Percentiles rank a stretch among this genome's conserved stretches.
phyloP scores from a whole-genome alignment of 2,113 vertebrate genomes.

The Perca fluviatilis region DNA sequence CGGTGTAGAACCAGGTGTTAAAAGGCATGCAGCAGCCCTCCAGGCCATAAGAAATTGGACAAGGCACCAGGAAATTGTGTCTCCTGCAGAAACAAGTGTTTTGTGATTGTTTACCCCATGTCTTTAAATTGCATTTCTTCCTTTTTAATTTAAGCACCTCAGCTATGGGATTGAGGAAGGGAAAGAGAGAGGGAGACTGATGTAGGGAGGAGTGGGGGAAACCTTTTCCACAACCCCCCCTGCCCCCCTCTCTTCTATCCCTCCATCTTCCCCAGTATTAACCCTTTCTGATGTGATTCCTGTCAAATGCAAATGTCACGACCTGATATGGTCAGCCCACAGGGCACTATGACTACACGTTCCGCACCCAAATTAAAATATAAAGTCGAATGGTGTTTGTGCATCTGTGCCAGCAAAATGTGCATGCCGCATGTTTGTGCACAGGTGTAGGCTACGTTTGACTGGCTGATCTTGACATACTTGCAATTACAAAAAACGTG shows the following conservation, averaged over 20 bases:
- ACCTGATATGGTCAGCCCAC: slow-evolving; percentile 86
- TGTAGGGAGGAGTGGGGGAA: slow-evolving; percentile 45
- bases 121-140: slow-evolving; percentile 96
- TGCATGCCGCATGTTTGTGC: slow-evolving; percentile 5
- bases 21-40: slow-evolving; percentile 83
- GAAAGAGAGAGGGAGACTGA: slow-evolving; percentile 35
- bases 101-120: slow-evolving; percentile 90
- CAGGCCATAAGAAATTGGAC: slow-evolving; percentile 89
- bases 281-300: slow-evolving; percentile 85
- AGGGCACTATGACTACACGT: slow-evolving; percentile 74
- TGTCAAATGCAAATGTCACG: slow-evolving; percentile 88
- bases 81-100: slow-evolving; percentile 88
- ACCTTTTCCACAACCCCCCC: slow-evolving; percentile 78
- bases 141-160: slow-evolving; percentile 88
- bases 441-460: slow-evolving; percentile 20
- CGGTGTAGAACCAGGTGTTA: slow-evolving; percentile 88
- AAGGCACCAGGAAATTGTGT: slow-evolving; percentile 89
- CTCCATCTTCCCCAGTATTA: slow-evolving; percentile 83
- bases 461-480: slow-evolving; percentile 60
- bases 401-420: slow-evolving; percentile 17
- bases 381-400: slow-evolving; percentile 42
- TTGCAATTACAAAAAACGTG: slow-evolving; percentile 58
- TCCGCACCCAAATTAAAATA: slow-evolving; percentile 71
- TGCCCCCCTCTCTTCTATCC: slow-evolving; percentile 40
- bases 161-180: slow-evolving; percentile 68